Conservation (phyloP, 2,113 vertebrate species). For the Entomyzon cyanotis region DNA sequence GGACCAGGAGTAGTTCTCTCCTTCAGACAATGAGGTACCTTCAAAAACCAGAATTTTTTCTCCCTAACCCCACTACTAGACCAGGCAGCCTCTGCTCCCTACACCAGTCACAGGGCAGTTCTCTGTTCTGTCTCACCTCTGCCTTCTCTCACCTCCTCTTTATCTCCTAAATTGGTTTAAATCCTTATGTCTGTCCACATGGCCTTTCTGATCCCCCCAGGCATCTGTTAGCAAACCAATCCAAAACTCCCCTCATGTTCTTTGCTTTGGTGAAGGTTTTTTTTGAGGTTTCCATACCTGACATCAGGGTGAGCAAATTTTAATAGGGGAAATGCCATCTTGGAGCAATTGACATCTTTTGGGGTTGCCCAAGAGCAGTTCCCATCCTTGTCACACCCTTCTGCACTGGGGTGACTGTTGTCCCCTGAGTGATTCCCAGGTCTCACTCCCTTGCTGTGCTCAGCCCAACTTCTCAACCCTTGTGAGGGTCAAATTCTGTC, state of each 20-base stretch:
- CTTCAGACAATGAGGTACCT: not conserved
- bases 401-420: not conserved
- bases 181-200: not conserved
- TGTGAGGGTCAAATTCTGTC: slow-evolving; percentile 41
- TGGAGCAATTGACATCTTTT: not conserved
- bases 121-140: not conserved
- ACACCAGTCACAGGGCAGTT: not conserved
- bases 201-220: not conserved
- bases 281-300: not conserved
- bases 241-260: not conserved
- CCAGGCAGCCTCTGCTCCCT: not conserved
- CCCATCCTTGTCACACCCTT: not conserved
- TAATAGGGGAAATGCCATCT: not conserved
- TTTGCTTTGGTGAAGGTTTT: not conserved
- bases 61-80: not conserved
- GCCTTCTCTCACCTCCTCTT: not conserved
- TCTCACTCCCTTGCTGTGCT: slow-evolving; percentile 21
- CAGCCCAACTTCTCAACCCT: slow-evolving; percentile 47
- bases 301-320: not conserved
- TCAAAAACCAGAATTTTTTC: not conserved
- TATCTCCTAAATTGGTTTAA: not conserved
- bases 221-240: not conserved
- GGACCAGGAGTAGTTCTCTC: not conserved
- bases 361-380: not conserved
- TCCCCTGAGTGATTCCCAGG: not conserved